Base-by-base conservation (phyloP, 2,888 invertebrate genomes). In the Drosophila fulvimacula region DNA sequence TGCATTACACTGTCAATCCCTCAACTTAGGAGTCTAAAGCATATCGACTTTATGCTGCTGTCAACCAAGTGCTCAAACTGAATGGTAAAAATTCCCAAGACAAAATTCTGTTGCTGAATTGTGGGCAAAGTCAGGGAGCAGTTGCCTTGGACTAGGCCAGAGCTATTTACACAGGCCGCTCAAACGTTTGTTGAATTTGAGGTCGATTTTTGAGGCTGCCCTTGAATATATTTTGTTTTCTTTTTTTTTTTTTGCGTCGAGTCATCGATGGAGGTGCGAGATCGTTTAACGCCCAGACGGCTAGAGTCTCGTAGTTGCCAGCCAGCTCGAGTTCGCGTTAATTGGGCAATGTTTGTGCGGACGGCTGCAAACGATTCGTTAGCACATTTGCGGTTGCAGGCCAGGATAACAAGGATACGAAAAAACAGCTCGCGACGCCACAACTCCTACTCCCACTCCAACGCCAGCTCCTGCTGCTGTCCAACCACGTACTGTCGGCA, bases 381-480 rank as follows among this genome's bases (percentile, higher is more conserved):
- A 85, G 86, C 88, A 85, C 85, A 69, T 89, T 82, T 88, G 85
- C 81, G 85, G 84, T 85, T 88, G 86, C 69, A 56, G 48, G 67
- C 58, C 57, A 73, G 80, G 81, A 69, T 88, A 85, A 82, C 82
- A 76, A 89, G 80, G 70, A 84, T 68, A 63, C 21, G 9, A 15
- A 13, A 24, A 21, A 7, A 7, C 52, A 61, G 64, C 59, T 65
- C 30, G 51, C 56, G 60, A 59, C 39, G 34, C 51, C 60, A 19
- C 46, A 17, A 30, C 17, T 48, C 5, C 27, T 48, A 30, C 41
- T 21, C 17, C 53, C 4, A 44, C 9, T 44, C 15, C 42, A 9
- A 44, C 39, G 9, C 3, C 39, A 0, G 4, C 27, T 41, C 10
- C 15, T 19, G 34, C n/a, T 19, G 15, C 41, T 17, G 49, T 52